Evolutionary conservation across 2,888 invertebrate species (phyloP).

Genomic region (Pollenia labialis): DNA sequence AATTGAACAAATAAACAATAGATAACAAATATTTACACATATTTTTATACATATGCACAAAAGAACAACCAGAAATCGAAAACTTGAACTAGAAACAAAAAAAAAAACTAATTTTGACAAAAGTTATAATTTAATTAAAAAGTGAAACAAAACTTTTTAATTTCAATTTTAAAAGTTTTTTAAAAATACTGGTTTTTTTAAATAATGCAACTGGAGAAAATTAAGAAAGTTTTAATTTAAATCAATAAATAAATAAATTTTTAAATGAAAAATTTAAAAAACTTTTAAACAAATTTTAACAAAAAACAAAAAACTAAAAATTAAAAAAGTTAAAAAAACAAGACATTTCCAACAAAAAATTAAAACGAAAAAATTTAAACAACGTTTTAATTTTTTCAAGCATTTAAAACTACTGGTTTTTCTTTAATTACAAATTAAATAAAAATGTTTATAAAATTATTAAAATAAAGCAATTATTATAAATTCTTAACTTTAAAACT

Average conservation of each 20-base stretch:
- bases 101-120: background rate
- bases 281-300: background rate
- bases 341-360: too few species aligned
- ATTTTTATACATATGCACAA: background rate
- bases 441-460: too few species aligned
- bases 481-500: too few species aligned
- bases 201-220: background rate
- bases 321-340: too few species aligned
- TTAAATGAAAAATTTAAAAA: background rate
- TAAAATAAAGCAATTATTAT: too few species aligned
- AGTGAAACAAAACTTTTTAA: background rate
- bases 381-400: too few species aligned
- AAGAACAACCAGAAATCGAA: background rate
- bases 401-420: too few species aligned
- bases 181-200: background rate
- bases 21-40: constrained; percentile 40
- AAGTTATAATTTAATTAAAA: background rate
- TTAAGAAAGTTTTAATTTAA: background rate
- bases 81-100: too few species aligned
- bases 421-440: too few species aligned
- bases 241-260: background rate
- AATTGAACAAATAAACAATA: constrained; percentile 58
- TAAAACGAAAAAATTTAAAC: too few species aligned
- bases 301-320: too few species aligned
- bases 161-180: background rate